Conservation (phyloP, 2,797 vertebrate genomes). For the Acrocephalus scirpaceus region DNA sequence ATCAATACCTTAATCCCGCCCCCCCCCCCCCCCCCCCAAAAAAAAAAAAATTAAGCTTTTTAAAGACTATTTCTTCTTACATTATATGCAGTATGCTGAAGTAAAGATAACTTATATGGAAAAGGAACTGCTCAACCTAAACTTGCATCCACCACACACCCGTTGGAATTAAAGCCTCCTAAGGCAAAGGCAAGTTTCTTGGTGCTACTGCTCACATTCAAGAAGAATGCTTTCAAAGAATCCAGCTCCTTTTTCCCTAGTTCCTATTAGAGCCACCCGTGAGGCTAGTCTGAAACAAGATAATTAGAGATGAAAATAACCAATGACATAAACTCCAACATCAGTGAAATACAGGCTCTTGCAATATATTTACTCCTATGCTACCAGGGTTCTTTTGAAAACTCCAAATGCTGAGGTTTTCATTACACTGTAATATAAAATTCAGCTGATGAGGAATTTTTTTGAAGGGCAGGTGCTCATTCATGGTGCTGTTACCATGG, state of each 20-base stretch:
- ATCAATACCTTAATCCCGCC: neutral
- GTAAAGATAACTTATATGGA: neutral
- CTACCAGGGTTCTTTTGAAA: neutral
- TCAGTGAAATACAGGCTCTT: neutral
- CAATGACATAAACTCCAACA: neutral
- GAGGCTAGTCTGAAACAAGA: neutral
- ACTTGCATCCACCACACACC: fast-evolving
- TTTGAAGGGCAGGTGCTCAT: neutral
- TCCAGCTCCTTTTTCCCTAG: neutral
- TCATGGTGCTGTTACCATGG: neutral
- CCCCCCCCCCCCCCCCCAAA: too few species aligned
- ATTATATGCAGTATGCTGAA: neutral
- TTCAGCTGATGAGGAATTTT: neutral
- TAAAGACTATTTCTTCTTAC: neutral
- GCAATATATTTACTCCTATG: neutral
- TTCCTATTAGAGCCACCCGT: neutral
- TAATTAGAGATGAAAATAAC: neutral
- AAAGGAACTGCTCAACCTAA: neutral
- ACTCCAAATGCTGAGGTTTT: neutral
- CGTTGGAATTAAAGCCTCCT: neutral
- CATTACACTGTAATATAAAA: neutral
- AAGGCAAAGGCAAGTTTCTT: neutral
- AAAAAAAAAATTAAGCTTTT: neutral
- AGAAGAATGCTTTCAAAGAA: neutral
- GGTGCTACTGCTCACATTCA: neutral